Percentiles rank a stretch among this genome's conserved stretches.
These are phyloP conservation scores for Ichneumon xanthorius DNA, from an alignment of 2,888 invertebrate species.

Conservation along the genomic window DNA sequence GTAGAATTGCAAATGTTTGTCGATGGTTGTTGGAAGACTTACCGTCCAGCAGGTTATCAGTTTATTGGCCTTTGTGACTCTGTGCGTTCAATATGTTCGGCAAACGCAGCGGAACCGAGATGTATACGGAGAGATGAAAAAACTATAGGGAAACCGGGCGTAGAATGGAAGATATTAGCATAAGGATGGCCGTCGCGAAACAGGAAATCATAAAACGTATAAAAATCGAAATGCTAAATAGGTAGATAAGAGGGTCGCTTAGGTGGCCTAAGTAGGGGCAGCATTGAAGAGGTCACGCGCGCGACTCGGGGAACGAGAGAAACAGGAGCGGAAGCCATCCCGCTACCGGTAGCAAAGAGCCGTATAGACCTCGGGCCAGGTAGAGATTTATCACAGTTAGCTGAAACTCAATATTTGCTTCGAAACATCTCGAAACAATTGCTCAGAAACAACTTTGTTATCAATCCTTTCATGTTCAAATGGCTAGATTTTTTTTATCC, in stretches of 20 bases:
- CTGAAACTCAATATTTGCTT: constrained; percentile 22
- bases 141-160: constrained; percentile 56
- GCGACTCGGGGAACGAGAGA: constrained; percentile 59
- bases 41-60: constrained; percentile 66
- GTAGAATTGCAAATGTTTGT: constrained; percentile 16
- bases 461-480: no score
- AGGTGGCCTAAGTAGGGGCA: constrained; percentile 77
- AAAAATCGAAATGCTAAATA: constrained; percentile 79
- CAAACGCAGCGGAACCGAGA: constrained; percentile 62
- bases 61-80: constrained; percentile 71
- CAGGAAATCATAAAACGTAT: constrained; percentile 81
- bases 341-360: constrained; percentile 17
- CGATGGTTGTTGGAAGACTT: constrained; percentile 27
- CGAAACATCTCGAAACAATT: neutral
- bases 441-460: no score
- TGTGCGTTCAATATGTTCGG: constrained; percentile 71
- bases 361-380: constrained; percentile 10
- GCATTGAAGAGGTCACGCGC: constrained; percentile 82
- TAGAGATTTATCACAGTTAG: constrained; percentile 21
- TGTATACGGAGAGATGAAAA: constrained; percentile 52
- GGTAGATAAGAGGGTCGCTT: constrained; percentile 72
- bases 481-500: no score
- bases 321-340: constrained; percentile 24
- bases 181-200: constrained; percentile 70
- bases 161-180: constrained; percentile 71